phyloP scores from a whole-genome alignment of 1,140 invertebrate genomes.

The Microplitis demolitor region DNA sequence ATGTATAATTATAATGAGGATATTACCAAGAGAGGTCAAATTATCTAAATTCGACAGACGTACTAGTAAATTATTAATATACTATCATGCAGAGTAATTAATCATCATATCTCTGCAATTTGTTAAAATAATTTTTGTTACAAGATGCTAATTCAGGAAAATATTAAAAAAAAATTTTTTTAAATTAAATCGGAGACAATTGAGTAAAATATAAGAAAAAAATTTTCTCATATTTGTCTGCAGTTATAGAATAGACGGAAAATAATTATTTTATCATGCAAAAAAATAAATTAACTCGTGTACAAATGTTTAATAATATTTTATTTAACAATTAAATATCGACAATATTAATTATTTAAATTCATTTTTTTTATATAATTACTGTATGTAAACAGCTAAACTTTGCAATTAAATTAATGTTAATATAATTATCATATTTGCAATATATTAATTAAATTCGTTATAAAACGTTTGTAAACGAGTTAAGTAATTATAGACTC shows the following conservation, averaged over 20 bases:
- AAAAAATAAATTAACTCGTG: slow-evolving; percentile 5
- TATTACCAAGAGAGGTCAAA: background rate
- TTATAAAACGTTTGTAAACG: background rate
- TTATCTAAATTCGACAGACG: slow-evolving; percentile 5
- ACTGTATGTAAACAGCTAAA: background rate
- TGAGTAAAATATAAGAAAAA: background rate
- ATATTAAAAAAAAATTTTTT: slow-evolving; percentile 5
- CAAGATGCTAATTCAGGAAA: slow-evolving; percentile 28
- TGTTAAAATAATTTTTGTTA: slow-evolving; percentile 48
- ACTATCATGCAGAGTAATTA: slow-evolving; percentile 24
- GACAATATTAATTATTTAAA: background rate
- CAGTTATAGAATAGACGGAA: background rate
- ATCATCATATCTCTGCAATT: slow-evolving; percentile 34
- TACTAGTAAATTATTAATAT: slow-evolving; percentile 9
- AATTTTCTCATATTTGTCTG: too few species aligned
- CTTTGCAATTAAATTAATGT: too few species aligned
- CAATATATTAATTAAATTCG: background rate
- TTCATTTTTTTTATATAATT: background rate
- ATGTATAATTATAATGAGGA: background rate
- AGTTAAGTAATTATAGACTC: background rate
- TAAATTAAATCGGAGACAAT: background rate
- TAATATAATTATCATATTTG: too few species aligned
- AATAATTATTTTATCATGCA: background rate
- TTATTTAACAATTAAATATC: background rate
- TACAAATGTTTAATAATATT: background rate